Evolutionary conservation across 2,888 invertebrate genomes (phyloP).

Genomic region (Lasioglossum oenotherae): DNA sequence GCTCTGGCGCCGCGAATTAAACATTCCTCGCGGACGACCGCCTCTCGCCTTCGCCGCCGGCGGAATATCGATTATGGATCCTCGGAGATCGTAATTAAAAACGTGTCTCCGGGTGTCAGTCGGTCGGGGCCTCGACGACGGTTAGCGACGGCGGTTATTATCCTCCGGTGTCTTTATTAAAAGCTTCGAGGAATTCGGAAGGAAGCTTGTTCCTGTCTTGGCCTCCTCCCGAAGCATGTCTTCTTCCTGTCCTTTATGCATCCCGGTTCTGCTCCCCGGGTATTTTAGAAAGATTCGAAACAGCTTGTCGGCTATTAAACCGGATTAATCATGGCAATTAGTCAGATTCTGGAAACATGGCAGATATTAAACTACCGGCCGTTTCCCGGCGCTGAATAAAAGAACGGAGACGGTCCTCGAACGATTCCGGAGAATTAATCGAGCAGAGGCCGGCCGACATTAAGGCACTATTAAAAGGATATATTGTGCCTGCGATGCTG

Average conservation of each 20-base stretch:
- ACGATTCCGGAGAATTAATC: neutral
- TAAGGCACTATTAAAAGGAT: neutral
- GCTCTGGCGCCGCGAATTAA: conserved; percentile 48
- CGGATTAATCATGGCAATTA: conserved; percentile 7
- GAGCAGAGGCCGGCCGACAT: neutral
- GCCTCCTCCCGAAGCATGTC: neutral
- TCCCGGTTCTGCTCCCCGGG: neutral
- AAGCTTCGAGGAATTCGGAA: conserved; percentile 9
- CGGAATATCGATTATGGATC: conserved; percentile 52
- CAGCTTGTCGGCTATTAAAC: neutral
- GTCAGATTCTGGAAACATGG: neutral
- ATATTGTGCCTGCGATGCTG: neutral
- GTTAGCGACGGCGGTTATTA: conserved; percentile 36
- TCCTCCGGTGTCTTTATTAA: conserved; percentile 24
- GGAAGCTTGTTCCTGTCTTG: neutral
- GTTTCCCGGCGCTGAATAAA: neutral
- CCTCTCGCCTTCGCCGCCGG: neutral
- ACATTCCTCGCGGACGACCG: conserved; percentile 23
- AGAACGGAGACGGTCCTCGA: neutral
- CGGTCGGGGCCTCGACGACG: conserved; percentile 7
- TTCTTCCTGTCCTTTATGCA: neutral
- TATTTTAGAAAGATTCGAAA: neutral
- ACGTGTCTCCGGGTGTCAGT: conserved; percentile 43
- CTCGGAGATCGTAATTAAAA: conserved; percentile 61
- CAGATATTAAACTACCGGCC: neutral